A percentile compares a stretch with the other conserved stretches of the same genome.
These are phyloP conservation scores for Rhynchophorus ferrugineus DNA, from an alignment of 1,140 invertebrate genomes.

Conservation along the genomic window DNA sequence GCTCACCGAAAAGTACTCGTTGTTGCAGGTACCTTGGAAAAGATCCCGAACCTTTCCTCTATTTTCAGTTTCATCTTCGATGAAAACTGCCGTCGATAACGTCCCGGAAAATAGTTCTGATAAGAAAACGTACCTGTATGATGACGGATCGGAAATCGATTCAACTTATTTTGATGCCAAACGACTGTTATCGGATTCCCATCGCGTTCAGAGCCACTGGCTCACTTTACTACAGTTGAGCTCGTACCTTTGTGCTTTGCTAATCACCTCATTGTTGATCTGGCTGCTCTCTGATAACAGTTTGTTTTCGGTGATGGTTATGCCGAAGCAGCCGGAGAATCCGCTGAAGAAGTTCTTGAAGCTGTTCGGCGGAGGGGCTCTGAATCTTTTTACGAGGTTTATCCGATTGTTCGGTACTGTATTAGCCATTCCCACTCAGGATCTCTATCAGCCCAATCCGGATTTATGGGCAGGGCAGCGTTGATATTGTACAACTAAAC, in stretches of 20 bases:
- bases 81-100: not conserved
- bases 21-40: conserved; percentile 24
- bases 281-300: conserved; percentile 23
- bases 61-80: not conserved
- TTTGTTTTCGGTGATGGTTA: conserved; percentile 14
- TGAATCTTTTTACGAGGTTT: conserved; percentile 16
- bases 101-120: conserved; percentile 16
- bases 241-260: conserved; percentile 16
- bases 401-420: conserved; percentile 18
- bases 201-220: conserved; percentile 8
- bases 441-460: not conserved
- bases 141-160: conserved; percentile 24
- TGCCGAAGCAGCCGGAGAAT: conserved; percentile 13
- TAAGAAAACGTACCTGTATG: conserved; percentile 18
- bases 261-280: conserved; percentile 18
- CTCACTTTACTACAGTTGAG: conserved; percentile 7
- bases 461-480: too few species aligned
- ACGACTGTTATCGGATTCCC: not conserved
- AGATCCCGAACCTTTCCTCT: conserved; percentile 15
- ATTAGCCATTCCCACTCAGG: conserved; percentile 18
- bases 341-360: conserved; percentile 17
- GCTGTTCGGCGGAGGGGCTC: conserved; percentile 10
- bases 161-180: conserved; percentile 12
- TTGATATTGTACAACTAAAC: too few species aligned
- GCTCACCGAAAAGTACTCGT: conserved; percentile 23